A percentile compares a stretch with the other conserved stretches of the same genome.
phyloP scores from a whole-genome alignment of 1,140 invertebrate species.

The Neoseiulus cucumeris region DNA sequence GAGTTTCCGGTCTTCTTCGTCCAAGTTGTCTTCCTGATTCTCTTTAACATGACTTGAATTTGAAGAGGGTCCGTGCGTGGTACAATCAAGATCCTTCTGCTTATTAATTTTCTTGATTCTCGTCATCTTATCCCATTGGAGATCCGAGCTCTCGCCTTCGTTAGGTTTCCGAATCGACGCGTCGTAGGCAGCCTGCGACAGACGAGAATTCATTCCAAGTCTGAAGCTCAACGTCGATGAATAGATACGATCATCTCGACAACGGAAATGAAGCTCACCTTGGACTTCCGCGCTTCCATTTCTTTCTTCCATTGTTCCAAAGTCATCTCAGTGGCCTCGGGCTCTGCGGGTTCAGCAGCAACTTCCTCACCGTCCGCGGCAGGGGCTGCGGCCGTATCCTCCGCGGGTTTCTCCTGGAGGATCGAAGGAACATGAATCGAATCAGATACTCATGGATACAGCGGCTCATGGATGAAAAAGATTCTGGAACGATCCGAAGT shows the following conservation, averaged over 20 bases:
- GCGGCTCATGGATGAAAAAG: too few relatives aligned
- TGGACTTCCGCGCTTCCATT: background rate
- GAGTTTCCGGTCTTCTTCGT: slow-evolving; percentile 2
- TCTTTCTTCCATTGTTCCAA: slow-evolving; percentile 8
- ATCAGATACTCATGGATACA: too few relatives aligned
- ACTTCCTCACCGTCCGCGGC: background rate
- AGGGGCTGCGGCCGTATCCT: background rate
- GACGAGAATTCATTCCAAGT: too few relatives aligned
- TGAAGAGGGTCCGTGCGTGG: background rate
- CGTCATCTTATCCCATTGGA: slow-evolving; percentile 4
- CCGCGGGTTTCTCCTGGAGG: background rate
- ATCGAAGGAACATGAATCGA: too few relatives aligned
- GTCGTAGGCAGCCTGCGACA: background rate
- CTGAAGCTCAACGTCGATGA: too few relatives aligned
- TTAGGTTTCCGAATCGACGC: slow-evolving; percentile 3
- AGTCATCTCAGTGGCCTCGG: background rate
- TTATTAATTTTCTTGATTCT: slow-evolving; percentile 5
- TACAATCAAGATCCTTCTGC: background rate
- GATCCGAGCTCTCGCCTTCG: slow-evolving; percentile 2
- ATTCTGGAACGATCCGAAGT: too few relatives aligned
- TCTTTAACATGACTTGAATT: background rate
- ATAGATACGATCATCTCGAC: too few relatives aligned
- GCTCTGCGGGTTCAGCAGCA: background rate
- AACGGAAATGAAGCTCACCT: background rate
- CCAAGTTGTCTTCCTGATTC: background rate